These are phyloP conservation scores for Semicossyphus pulcher DNA, from an alignment of 2,113 vertebrate genomes.

Conservation along the genomic window DNA sequence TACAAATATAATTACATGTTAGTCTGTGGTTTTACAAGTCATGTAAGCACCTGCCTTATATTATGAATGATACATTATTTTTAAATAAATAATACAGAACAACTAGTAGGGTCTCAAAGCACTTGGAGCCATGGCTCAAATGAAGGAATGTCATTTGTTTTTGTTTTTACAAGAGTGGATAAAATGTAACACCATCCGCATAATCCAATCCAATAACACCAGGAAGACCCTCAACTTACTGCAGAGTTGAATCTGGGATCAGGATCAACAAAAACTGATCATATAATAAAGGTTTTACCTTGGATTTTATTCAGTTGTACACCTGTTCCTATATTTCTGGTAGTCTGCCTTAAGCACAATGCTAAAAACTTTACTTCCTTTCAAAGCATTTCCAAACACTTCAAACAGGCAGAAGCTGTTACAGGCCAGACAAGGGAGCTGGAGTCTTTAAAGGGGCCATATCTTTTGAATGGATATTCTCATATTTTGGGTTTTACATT, in stretches of 20 bases:
- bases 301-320: background rate
- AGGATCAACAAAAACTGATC: too few relatives aligned
- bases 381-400: background rate
- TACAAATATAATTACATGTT: background rate
- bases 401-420: conserved; percentile 16
- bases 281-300: too few relatives aligned
- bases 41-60: background rate
- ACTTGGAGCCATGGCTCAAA: background rate
- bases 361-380: conserved; percentile 12
- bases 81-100: background rate
- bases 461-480: too few relatives aligned
- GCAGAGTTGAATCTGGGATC: too few relatives aligned
- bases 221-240: background rate
- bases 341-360: background rate
- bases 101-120: background rate
- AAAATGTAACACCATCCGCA: background rate
- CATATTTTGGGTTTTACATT: too few relatives aligned
- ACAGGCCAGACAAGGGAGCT: background rate
- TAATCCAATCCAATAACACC: background rate
- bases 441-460: too few relatives aligned
- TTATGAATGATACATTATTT: background rate
- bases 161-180: too few relatives aligned
- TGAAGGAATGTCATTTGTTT: background rate
- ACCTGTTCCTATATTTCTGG: conserved; percentile 10
- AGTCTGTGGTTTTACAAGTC: background rate